Evolutionary conservation across 2,113 vertebrate species (phyloP).

Genomic region (Camelus dromedarius): DNA sequence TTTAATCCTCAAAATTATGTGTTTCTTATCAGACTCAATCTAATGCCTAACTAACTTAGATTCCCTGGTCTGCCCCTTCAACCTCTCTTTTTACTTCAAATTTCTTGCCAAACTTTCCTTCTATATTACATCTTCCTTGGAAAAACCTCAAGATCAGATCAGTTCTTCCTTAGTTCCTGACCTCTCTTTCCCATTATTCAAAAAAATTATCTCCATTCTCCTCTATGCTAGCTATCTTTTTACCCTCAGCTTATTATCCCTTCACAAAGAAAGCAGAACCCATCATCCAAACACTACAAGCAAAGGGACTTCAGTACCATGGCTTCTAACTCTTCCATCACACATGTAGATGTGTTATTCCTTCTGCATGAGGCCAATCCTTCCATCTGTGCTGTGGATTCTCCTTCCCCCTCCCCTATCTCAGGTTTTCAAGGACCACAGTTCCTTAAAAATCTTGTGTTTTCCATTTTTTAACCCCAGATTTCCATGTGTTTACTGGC

Average conservation of each 20-base stretch:
- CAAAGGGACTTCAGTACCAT: background rate
- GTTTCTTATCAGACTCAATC: background rate
- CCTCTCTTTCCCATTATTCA: background rate
- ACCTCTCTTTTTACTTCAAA: background rate
- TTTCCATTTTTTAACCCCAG: background rate
- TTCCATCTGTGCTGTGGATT: background rate
- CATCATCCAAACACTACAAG: background rate
- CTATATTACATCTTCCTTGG: background rate
- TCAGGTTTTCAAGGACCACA: background rate
- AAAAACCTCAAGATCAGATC: background rate
- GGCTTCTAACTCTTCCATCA: background rate
- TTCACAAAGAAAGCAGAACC: background rate
- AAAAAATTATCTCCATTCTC: background rate
- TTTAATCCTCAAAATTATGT: background rate
- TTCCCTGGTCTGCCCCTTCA: background rate
- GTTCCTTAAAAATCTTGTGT: background rate
- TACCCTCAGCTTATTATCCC: background rate
- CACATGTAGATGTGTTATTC: background rate
- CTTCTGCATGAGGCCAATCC: background rate
- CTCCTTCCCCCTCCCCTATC: accelerated
- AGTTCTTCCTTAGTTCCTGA: background rate
- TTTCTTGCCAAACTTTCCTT: background rate
- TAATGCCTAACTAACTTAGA: background rate
- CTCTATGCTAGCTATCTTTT: background rate
- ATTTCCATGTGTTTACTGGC: background rate